Evolutionary conservation across 2,888 invertebrate species (phyloP), one percentile per base, ranked within the genome.

Genomic region (Aproaerema taeniolella): DNA sequence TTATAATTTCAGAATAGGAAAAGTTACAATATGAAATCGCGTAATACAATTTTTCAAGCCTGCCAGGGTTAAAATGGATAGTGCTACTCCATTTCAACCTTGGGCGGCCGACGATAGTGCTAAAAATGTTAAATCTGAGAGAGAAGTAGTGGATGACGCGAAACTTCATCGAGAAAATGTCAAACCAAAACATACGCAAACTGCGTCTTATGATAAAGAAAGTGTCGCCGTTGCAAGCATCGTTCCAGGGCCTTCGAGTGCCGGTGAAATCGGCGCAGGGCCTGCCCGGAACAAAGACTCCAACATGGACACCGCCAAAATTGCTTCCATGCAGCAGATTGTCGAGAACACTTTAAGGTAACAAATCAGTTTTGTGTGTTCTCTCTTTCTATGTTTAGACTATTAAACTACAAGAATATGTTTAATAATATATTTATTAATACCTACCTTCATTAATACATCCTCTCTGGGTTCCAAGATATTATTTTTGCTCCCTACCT

Each of bases 291-390:
- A 51, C 49, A 66, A 63, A 51, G 81, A 77, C 60, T 63, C 79
- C 53, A 77, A 72, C 50, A 87, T 87, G 87, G 87, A 87, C 67
- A 69, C 79, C 17, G 67, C 61, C 55, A 83, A 82, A 76, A 71
- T 85, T 64, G 71, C 79, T 61, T 85, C 85, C 47, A 89, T 90
- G 80, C 89, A 90, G 54, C 88, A 89, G 66, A 88, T 90, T 67
- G 89, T 91, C 52, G 90, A 91, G 66, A 90, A 89, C 66, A 88
- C 89, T 61, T 86, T 90, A 62, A 90, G 90, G 91, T 90, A 83
- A 30, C 15, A 31, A 29, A 37, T 26, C 28, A 9, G 16, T 29
- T 10, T 24, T 26, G 12, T 15, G 14, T 42, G 20, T 7, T 20
- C 20, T n/a, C n/a, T n/a, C n/a, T n/a, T n/a, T n/a, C n/a, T n/a